Conservation (phyloP, 2,888 invertebrate genomes). For the Phania funesta region DNA sequence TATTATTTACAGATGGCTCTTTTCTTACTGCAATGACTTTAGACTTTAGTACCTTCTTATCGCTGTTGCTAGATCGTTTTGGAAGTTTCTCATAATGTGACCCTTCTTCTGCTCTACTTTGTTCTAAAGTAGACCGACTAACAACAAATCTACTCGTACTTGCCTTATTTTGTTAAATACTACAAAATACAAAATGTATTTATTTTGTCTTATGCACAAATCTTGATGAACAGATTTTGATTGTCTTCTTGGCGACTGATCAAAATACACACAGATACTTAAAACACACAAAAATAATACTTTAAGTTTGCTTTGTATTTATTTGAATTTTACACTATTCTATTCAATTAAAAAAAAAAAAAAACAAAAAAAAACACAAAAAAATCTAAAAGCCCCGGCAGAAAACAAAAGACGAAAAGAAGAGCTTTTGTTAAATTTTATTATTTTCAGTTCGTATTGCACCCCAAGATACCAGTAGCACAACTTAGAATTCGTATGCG, state of each 20-base stretch:
- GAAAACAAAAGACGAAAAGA: constrained; percentile 43
- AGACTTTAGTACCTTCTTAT: constrained; percentile 61
- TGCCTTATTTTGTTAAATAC: constrained; percentile 22
- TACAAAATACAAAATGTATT: constrained; percentile 38
- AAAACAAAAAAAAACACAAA: neutral
- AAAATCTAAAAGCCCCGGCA: neutral
- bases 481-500: neutral
- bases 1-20: constrained; percentile 42
- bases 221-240: constrained; percentile 25
- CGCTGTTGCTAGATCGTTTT: constrained; percentile 40
- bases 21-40: constrained; percentile 56
- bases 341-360: neutral
- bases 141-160: neutral
- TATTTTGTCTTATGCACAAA: constrained; percentile 20
- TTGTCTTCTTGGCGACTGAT: constrained; percentile 40
- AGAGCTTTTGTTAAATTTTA: constrained; percentile 40
- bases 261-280: constrained; percentile 15
- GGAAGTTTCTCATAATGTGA: constrained; percentile 47
- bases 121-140: constrained; percentile 1
- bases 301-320: constrained; percentile 45
- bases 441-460: constrained; percentile 28
- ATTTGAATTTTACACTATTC: constrained; percentile 48
- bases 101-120: constrained; percentile 25
- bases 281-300: constrained; percentile 35
- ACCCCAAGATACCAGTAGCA: constrained; percentile 34